Conservation (phyloP, 2,113 vertebrate genomes). For the Desmodus rotundus region DNA sequence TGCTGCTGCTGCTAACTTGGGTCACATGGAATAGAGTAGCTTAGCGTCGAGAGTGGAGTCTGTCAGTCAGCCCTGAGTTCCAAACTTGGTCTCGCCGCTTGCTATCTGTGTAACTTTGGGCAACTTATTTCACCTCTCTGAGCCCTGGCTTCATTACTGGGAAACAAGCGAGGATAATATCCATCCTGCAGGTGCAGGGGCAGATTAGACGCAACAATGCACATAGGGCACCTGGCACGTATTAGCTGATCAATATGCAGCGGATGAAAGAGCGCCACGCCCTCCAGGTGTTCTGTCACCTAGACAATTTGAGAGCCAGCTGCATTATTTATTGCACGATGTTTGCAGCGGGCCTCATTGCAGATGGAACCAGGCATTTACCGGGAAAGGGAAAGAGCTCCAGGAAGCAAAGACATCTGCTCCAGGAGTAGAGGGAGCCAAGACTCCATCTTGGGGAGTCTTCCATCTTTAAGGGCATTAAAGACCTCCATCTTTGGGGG, state of each 20-base stretch:
- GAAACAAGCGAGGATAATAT: background rate
- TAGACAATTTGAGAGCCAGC: background rate
- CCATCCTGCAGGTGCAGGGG: background rate
- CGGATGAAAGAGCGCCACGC: background rate
- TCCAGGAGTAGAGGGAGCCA: background rate
- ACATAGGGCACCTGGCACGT: background rate
- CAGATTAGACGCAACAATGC: background rate
- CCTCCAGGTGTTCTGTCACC: background rate
- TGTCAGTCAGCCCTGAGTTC: background rate
- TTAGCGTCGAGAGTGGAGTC: background rate
- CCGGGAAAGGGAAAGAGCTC: background rate
- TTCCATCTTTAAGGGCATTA: too few species aligned
- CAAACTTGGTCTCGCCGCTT: background rate
- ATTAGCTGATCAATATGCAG: background rate
- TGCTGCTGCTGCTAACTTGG: background rate
- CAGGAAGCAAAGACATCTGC: background rate
- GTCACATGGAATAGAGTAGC: background rate
- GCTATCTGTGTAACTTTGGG: background rate
- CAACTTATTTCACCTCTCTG: background rate
- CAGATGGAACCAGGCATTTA: background rate
- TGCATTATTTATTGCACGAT: background rate
- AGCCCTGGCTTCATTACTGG: background rate
- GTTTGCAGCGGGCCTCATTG: background rate
- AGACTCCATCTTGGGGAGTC: background rate
- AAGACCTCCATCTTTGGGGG: background rate